These are phyloP conservation scores for Lepisosteus oculatus DNA, from an alignment of 2,113 vertebrate genomes.

Conservation along the genomic window DNA sequence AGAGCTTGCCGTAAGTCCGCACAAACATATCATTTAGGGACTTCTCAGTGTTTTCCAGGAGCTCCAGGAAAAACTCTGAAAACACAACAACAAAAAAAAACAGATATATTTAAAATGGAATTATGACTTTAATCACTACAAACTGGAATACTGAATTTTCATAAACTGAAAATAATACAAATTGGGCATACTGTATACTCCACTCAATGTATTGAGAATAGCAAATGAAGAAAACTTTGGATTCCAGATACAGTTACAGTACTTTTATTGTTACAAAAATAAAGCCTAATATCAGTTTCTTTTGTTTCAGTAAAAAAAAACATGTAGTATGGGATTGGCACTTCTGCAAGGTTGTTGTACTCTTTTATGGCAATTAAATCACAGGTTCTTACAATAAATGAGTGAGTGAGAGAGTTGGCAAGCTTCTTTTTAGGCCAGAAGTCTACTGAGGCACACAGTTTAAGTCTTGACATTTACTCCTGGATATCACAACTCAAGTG, in stretches of 20 bases:
- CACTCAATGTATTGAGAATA: too few species aligned
- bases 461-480: slow-evolving; percentile 11
- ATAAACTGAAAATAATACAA: too few species aligned
- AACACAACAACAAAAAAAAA: neutral
- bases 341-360: slow-evolving; percentile 2
- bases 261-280: too few species aligned
- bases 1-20: slow-evolving; percentile 85
- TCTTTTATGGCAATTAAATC: slow-evolving; percentile 21
- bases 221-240: too few species aligned
- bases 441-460: slow-evolving; percentile 16
- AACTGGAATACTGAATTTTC: neutral
- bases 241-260: too few species aligned
- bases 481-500: slow-evolving; percentile 22
- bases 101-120: too few species aligned
- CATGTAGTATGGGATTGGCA: neutral
- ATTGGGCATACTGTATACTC: too few species aligned
- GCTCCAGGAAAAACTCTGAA: slow-evolving; percentile 92
- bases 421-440: slow-evolving; percentile 21
- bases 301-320: too few species aligned
- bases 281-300: too few species aligned
- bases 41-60: slow-evolving; percentile 90
- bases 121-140: neutral
- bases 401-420: slow-evolving; percentile 15
- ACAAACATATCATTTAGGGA: slow-evolving; percentile 92
- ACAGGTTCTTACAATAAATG: slow-evolving; percentile 20